Conservation (phyloP, 2,113 vertebrate species). For the Phrynosoma blainvillii region DNA sequence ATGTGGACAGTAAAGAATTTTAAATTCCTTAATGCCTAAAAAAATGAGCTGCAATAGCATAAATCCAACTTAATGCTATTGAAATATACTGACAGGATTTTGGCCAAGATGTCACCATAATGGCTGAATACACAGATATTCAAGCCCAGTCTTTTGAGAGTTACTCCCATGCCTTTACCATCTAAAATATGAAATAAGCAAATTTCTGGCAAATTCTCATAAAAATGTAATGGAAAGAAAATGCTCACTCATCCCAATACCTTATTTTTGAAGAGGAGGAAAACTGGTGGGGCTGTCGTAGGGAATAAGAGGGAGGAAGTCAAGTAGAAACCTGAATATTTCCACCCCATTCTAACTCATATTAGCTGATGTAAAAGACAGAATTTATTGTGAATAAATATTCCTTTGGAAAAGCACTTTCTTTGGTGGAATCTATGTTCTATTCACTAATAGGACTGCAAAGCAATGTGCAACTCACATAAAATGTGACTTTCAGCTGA, state of each 20-base stretch:
- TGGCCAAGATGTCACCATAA: no score
- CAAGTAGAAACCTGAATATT: neutral
- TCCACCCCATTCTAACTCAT: neutral
- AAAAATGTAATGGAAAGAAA: neutral
- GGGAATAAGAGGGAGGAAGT: no score
- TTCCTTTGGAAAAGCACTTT: constrained; percentile 32
- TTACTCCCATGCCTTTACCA: no score
- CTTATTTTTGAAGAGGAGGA: no score
- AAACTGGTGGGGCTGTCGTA: no score
- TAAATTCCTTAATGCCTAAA: no score
- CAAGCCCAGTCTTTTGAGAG: no score
- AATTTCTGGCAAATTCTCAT: neutral
- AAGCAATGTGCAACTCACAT: constrained; percentile 39
- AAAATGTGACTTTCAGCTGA: constrained; percentile 42
- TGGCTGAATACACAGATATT: no score
- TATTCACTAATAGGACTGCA: neutral
- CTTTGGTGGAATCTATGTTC: constrained; percentile 28
- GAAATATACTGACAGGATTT: no score
- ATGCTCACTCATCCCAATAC: neutral
- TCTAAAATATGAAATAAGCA: neutral
- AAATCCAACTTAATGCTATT: no score
- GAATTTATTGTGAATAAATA: neutral
- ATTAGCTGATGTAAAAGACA: neutral
- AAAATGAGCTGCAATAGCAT: no score
- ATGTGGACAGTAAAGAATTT: no score